Conservation (phyloP, 2,797 vertebrate genomes). For the Anguilla marmorata region DNA sequence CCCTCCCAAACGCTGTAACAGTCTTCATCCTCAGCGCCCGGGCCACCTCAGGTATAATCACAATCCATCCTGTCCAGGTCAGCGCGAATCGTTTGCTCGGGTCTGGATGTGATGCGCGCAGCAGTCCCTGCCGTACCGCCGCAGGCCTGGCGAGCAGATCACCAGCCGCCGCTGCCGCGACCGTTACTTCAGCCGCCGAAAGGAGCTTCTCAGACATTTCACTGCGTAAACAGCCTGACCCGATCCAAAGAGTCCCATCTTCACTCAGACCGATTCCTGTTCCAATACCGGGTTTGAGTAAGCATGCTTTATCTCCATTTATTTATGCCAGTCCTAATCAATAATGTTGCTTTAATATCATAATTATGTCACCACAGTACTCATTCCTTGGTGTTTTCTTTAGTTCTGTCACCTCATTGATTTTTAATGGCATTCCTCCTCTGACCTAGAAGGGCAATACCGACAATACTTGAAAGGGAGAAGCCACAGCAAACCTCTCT, state of each 20-base stretch:
- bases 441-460: not conserved
- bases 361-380: not conserved
- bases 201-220: not conserved
- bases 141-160: not conserved
- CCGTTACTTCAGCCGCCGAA: not conserved
- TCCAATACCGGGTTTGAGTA: not conserved
- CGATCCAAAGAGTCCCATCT: not conserved
- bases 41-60: conserved; percentile 59
- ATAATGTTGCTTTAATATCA: not conserved
- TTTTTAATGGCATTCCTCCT: not conserved
- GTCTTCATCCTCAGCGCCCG: conserved; percentile 42
- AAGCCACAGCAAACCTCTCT: not conserved
- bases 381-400: not conserved
- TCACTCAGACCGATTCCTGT: too few species aligned
- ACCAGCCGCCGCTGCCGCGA: not conserved
- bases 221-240: not conserved
- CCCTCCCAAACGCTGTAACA: conserved; percentile 13
- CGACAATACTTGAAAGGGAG: not conserved
- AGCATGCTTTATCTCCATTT: not conserved
- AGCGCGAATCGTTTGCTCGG: conserved; percentile 26
- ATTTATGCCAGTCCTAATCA: not conserved
- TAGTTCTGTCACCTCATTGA: not conserved
- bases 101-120: not conserved
- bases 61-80: conserved; percentile 45
- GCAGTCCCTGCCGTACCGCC: not conserved